Base-by-base conservation (phyloP, 2,797 vertebrate genomes). In the Scolopax bukidnonensis region DNA sequence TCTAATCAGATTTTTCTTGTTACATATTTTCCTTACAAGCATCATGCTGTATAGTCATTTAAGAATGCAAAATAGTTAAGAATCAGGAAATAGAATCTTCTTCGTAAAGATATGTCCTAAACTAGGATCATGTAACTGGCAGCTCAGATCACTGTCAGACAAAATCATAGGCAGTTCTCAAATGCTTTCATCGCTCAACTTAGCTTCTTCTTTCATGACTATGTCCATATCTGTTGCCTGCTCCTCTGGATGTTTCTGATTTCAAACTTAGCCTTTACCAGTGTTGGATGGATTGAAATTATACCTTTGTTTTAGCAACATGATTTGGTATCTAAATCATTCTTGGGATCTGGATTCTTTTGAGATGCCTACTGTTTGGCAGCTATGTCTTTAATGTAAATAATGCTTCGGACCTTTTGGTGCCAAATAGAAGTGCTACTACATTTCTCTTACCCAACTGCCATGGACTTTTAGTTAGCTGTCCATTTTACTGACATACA, bases 211-310 rank as follows among this genome's bases (percentile, higher is more conserved):
- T 87, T 16, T 32, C 33, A 19, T 16, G 6, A 23, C 20, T 50
- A 8, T 45, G 20, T 76, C 45, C 6, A 8, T 40, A 25, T 25
- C 21, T n/a, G 45, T 16, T 33, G 21, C 7, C 10, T 61, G 11
- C n/a, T 71, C 21, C 47, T 71, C 32, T 8, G 40, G 21, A 16
- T 0, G 0, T 20, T 50, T 54, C 41, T 69, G 45, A 3, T 50
- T 56, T 76, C 24, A 64, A 33, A 77, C 12, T 54, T 70, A 38
- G 27, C 38, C 41, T 71, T 43, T 60, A 10, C 36, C 59, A 28
- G 13, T 54, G 27, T 54, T 4, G 30, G 9, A 36, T 1, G 43
- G 18, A 50, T 10, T 70, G 53, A 70, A 65, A 80, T 41, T 16
- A 61, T 1, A 45, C 15, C 6, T 23, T 63, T 61, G 25, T 50